Evolutionary conservation across 2,888 invertebrate genomes (phyloP).

Genomic region (Cantharis nigra): DNA sequence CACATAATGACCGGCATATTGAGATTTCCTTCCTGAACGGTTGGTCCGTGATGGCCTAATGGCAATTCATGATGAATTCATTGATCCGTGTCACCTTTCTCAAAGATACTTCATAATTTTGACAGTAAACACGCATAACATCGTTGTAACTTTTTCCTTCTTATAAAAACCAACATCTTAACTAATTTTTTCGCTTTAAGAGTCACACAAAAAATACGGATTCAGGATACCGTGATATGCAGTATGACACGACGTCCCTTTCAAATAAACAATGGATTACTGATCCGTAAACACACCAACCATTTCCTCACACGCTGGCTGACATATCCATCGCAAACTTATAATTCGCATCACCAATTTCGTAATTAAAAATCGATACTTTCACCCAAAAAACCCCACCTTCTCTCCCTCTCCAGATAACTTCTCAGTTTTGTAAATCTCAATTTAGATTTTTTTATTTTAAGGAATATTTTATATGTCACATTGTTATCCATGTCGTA

Average conservation of each 20-base stretch:
- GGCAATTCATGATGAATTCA: constrained; percentile 34
- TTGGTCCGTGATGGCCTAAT: constrained; percentile 48
- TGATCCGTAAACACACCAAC: constrained; percentile 45
- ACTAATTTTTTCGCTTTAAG: background rate
- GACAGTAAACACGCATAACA: constrained; percentile 29
- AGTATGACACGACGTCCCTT: constrained; percentile 49
- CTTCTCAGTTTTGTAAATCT: too few relatives aligned
- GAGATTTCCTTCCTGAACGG: constrained; percentile 54
- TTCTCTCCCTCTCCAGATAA: background rate
- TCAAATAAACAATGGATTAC: constrained; percentile 39
- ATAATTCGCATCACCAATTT: background rate
- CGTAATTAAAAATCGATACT: background rate
- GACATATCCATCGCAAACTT: constrained; percentile 39
- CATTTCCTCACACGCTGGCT: constrained; percentile 39
- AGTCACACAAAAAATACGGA: constrained; percentile 11
- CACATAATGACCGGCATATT: constrained; percentile 54
- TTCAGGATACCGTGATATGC: constrained; percentile 46
- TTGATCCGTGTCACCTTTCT: constrained; percentile 31
- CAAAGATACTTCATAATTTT: constrained; percentile 28
- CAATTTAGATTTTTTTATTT: too few relatives aligned
- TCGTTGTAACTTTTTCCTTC: constrained; percentile 1
- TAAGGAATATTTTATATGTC: too few relatives aligned
- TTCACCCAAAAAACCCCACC: background rate
- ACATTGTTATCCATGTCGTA: too few relatives aligned
- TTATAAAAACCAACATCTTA: background rate